Percentiles rank a stretch among this genome's conserved stretches.
Conservation (phyloP, 1,140 invertebrate genomes). For the Brachionus paranguensis region DNA sequence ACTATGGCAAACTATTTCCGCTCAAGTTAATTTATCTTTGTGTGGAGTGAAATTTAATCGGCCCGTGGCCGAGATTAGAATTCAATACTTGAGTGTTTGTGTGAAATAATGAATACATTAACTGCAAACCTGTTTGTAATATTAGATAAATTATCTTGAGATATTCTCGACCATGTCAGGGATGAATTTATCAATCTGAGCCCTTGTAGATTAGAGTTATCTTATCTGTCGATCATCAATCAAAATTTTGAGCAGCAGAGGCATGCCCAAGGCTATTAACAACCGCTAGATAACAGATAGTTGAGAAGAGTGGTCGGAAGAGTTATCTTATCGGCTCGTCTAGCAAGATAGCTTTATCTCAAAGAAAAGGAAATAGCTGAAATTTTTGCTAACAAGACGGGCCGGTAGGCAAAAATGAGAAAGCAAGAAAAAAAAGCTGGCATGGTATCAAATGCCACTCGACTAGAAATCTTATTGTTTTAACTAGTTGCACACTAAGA, state of each 20-base stretch:
- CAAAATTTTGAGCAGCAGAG: neutral
- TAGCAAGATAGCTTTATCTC: neutral
- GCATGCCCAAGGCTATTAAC: neutral
- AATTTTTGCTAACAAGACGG: neutral
- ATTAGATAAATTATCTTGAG: slow-evolving; percentile 32
- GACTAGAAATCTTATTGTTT: neutral
- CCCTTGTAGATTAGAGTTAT: neutral
- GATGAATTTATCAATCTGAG: slow-evolving; percentile 16
- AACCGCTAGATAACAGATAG: neutral
- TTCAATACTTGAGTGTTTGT: neutral
- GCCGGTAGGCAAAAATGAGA: neutral
- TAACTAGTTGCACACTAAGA: slow-evolving; percentile 10
- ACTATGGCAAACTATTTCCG: neutral
- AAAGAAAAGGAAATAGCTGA: neutral
- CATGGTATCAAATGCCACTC: neutral
- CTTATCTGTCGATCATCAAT: slow-evolving; percentile 14
- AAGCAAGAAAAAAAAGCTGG: neutral
- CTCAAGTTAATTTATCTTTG: neutral
- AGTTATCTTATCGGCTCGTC: neutral
- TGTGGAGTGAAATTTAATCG: neutral
- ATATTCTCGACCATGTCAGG: neutral
- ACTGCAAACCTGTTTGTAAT: neutral
- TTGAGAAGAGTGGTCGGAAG: neutral
- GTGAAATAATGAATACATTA: neutral
- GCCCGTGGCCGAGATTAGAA: neutral